Evolutionary conservation across 2,888 invertebrate genomes (phyloP).

Genomic region (Carcina quercana): DNA sequence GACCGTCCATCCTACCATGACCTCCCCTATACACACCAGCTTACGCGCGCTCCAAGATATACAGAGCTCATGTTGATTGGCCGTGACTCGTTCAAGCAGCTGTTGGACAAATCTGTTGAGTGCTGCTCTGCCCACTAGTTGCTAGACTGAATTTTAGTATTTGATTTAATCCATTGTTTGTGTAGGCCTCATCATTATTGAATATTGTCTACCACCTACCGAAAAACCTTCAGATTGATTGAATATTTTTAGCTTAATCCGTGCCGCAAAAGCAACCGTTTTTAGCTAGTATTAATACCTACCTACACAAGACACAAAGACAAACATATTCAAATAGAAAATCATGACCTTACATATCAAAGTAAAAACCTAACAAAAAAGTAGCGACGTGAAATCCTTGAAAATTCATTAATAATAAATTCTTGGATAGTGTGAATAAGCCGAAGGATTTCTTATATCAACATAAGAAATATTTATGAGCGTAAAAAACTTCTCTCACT

Average conservation of each 20-base stretch:
- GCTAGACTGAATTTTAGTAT: constrained; percentile 51
- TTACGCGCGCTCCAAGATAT: constrained; percentile 25
- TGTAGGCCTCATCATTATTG: constrained; percentile 28
- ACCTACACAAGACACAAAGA: too few relatives aligned
- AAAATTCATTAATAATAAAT: too few relatives aligned
- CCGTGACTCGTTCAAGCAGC: constrained; percentile 36
- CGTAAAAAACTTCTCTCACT: constrained; percentile 16
- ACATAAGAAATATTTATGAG: constrained; percentile 22
- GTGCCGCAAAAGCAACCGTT: too few relatives aligned
- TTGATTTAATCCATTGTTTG: constrained; percentile 32
- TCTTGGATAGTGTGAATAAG: too few relatives aligned
- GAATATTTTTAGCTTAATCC: too few relatives aligned
- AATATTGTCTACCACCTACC: constrained; percentile 15
- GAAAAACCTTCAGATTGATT: neutral
- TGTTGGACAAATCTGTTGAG: constrained; percentile 62
- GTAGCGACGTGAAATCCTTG: too few relatives aligned
- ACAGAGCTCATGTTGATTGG: constrained; percentile 38
- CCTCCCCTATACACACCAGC: constrained; percentile 43
- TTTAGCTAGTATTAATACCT: too few relatives aligned
- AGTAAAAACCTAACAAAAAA: too few relatives aligned
- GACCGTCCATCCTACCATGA: constrained; percentile 34
- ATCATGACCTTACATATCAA: too few relatives aligned
- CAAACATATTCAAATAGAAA: too few relatives aligned
- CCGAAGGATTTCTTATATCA: too few relatives aligned
- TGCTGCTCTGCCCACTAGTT: constrained; percentile 60